These are phyloP conservation scores for Drosophila tripunctata DNA, from an alignment of 2,888 invertebrate species.

Conservation along the genomic window DNA sequence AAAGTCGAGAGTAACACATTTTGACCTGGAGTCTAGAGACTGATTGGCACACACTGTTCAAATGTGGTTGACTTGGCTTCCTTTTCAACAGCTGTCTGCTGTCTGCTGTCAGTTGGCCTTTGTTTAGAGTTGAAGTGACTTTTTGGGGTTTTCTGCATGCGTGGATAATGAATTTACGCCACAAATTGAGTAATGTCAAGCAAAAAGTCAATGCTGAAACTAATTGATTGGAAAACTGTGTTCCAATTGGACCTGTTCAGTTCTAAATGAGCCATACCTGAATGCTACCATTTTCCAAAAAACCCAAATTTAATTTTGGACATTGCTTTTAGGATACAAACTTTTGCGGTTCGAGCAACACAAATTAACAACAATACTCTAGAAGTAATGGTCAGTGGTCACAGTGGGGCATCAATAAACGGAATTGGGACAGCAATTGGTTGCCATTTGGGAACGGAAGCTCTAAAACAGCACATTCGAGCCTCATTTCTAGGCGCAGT, in stretches of 20 bases:
- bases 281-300: not conserved
- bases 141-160: constrained; percentile 18
- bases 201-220: constrained; percentile 42
- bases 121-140: constrained; percentile 3
- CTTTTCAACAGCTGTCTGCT: not conserved
- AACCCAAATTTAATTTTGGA: not conserved
- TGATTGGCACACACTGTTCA: constrained; percentile 35
- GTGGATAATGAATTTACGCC: constrained; percentile 24
- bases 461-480: constrained; percentile 36
- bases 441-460: constrained; percentile 26
- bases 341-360: not conserved
- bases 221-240: constrained; percentile 64
- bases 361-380: not conserved
- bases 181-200: constrained; percentile 35
- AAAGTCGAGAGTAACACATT: constrained; percentile 11
- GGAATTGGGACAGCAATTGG: constrained; percentile 1
- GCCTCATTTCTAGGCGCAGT: constrained; percentile 42
- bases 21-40: not conserved
- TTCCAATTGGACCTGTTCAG: not conserved
- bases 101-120: constrained; percentile 34
- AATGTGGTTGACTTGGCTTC: constrained; percentile 21
- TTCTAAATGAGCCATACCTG: not conserved
- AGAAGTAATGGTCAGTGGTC: constrained; percentile 38
- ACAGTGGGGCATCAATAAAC: constrained; percentile 34
- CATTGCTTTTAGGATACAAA: not conserved